Percentiles rank a stretch among this genome's conserved stretches.
phyloP scores from a whole-genome alignment of 2,113 vertebrate genomes.

The Ageneiosus marmoratus region DNA sequence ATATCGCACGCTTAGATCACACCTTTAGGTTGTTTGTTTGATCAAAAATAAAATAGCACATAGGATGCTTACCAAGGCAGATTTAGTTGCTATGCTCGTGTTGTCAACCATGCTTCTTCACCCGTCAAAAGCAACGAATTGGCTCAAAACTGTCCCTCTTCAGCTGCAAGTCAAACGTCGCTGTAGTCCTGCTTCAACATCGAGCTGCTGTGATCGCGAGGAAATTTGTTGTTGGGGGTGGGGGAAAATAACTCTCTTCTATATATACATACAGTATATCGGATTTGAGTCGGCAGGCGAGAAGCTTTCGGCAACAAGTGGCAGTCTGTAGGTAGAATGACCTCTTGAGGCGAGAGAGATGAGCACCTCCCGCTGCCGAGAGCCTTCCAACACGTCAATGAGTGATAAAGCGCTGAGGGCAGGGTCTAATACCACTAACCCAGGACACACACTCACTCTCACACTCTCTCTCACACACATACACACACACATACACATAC shows the following conservation, averaged over 20 bases:
- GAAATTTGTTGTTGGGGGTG: slow-evolving; percentile 12
- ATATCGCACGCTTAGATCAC: neutral
- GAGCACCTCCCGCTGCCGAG: slow-evolving; percentile 69
- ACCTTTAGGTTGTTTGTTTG: neutral
- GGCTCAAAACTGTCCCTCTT: slow-evolving; percentile 55
- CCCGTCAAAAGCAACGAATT: slow-evolving; percentile 54
- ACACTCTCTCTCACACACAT: too few relatives aligned
- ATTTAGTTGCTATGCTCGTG: slow-evolving; percentile 72
- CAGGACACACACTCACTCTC: slow-evolving; percentile 20
- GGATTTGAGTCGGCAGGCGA: slow-evolving; percentile 49
- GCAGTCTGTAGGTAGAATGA: slow-evolving; percentile 66
- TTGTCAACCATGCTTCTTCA: slow-evolving; percentile 79
- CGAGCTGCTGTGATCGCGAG: slow-evolving; percentile 48
- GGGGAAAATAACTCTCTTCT: neutral
- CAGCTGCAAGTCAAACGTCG: slow-evolving; percentile 47
- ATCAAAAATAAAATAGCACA: neutral
- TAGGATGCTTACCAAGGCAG: slow-evolving; percentile 77
- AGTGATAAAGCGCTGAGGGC: slow-evolving; percentile 66
- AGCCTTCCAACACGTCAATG: slow-evolving; percentile 72
- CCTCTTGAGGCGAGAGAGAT: slow-evolving; percentile 71
- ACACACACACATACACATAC: neutral
- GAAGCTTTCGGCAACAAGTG: slow-evolving; percentile 79
- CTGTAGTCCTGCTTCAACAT: slow-evolving; percentile 57
- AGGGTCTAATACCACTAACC: slow-evolving; percentile 60
- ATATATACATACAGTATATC: slow-evolving; percentile 31